phyloP scores from a whole-genome alignment of 2,888 invertebrate species.

The Caenorhabditis virilis region DNA sequence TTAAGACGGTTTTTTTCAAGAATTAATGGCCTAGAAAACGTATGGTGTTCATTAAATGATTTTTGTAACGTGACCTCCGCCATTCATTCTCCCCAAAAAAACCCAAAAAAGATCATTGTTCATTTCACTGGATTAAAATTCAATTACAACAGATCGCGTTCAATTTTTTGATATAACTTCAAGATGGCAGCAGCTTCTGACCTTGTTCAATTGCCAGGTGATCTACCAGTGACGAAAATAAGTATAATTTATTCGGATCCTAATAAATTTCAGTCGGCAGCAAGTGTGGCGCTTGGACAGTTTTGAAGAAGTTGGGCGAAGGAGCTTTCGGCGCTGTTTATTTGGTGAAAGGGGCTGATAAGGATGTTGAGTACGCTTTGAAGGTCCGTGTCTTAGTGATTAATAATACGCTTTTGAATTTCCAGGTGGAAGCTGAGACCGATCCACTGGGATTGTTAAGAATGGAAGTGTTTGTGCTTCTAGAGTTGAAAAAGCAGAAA shows the following conservation, averaged over 20 bases:
- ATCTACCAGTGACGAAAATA: too few relatives aligned
- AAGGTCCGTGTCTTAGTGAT: constrained; percentile 21
- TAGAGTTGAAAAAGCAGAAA: constrained; percentile 55
- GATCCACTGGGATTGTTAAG: constrained; percentile 58
- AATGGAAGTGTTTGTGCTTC: constrained; percentile 65
- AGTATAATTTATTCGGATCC: too few relatives aligned
- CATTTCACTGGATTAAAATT: too few relatives aligned
- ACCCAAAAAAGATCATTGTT: too few relatives aligned
- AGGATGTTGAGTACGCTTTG: constrained; percentile 44
- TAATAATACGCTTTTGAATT: not conserved
- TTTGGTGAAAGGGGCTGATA: constrained; percentile 39
- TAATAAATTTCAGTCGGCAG: too few relatives aligned
- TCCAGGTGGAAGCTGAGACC: constrained; percentile 51
- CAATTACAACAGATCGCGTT: too few relatives aligned
- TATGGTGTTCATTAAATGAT: too few relatives aligned
- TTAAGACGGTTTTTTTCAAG: too few relatives aligned
- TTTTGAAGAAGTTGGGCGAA: constrained; percentile 51
- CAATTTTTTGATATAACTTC: too few relatives aligned
- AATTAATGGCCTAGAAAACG: too few relatives aligned
- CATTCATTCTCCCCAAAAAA: too few relatives aligned
- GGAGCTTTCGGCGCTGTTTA: constrained; percentile 58
- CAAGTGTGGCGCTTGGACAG: constrained; percentile 46
- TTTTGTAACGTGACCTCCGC: too few relatives aligned
- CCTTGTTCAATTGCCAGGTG: constrained; percentile 40
- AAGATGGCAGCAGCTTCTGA: constrained; percentile 36